Evolutionary conservation across 2,797 vertebrate species (phyloP), one percentile per base, ranked within the genome.

Genomic region (Sparus aurata): DNA sequence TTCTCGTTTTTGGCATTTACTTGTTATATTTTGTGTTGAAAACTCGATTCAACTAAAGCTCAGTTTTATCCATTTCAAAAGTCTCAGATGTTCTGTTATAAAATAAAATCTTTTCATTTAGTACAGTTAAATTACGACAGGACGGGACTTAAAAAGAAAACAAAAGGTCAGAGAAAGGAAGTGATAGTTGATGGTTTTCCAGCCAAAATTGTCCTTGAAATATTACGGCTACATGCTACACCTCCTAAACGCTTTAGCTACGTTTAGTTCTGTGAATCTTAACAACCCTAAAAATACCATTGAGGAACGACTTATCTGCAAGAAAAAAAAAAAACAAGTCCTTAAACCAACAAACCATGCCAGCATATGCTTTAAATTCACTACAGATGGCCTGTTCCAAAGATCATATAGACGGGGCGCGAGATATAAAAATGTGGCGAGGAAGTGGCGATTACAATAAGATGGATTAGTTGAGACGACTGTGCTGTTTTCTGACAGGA

Each of bases 401-500:
- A 68, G 46, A 58, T 57, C 9, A 23, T 75, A 16, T 23, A n/a
- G 12, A 45, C 15, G 63, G 30, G 41, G 16, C 85, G 76, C 79
- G 52, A 55, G 58, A 60, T 77, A 64, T 64, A 4, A 38, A 79
- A 77, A 70, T 58, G 72, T 54, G 52, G 4, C 0, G 9, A 76
- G 77, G 50, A 47, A 63, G 57, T 30, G 52, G 23, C 80, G 64
- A 84, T 87, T 73, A 79, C 75, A 70, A 80, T 71, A 58, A 79
- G 34, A 81, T 49, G 58, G 82, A 89, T 83, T 75, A 73, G 63
- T n/a, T 77, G 53, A 61, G 69, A 77, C 71, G 61, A 69, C 59
- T 81, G 68, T 59, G 75, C 55, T 15, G 62, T 52, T 52, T 25
- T 60, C 64, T 76, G 55, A 38, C 79, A 71, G 69, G 25, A 62